Percentiles rank a stretch among this genome's conserved stretches.
These are phyloP conservation scores for Pelecanus crispus DNA, from an alignment of 2,113 vertebrate genomes.

Conservation along the genomic window DNA sequence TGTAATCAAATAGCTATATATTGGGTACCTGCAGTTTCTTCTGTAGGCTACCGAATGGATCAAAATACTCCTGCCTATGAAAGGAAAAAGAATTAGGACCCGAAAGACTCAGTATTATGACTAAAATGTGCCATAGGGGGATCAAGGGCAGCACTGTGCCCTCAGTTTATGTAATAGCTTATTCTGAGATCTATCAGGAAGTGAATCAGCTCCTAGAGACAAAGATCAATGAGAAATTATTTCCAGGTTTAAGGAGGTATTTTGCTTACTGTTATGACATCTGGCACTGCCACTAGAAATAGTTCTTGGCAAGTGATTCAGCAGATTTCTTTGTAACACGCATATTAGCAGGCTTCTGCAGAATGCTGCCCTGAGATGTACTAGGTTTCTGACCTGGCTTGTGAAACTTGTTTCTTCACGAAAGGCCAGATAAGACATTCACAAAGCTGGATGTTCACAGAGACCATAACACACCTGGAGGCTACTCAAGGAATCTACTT, in stretches of 20 bases:
- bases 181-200: background rate
- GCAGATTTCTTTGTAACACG: background rate
- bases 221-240: background rate
- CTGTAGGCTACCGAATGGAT: background rate
- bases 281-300: background rate
- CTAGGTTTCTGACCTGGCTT: background rate
- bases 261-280: background rate
- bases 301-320: background rate
- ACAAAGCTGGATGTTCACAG: background rate
- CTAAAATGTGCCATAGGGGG: background rate
- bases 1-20: background rate
- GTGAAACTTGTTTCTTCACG: background rate
- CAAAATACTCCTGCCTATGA: background rate
- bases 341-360: background rate
- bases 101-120: background rate
- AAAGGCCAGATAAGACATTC: background rate
- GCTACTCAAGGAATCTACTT: background rate
- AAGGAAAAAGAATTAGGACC: background rate
- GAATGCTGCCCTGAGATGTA: background rate
- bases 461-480: background rate
- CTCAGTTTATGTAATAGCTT: background rate
- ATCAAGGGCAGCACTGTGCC: background rate
- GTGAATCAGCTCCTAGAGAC: background rate
- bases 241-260: background rate
- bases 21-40: background rate